These are phyloP conservation scores for Cotesia vestalis DNA, from an alignment of 1,140 invertebrate genomes.

Conservation along the genomic window DNA sequence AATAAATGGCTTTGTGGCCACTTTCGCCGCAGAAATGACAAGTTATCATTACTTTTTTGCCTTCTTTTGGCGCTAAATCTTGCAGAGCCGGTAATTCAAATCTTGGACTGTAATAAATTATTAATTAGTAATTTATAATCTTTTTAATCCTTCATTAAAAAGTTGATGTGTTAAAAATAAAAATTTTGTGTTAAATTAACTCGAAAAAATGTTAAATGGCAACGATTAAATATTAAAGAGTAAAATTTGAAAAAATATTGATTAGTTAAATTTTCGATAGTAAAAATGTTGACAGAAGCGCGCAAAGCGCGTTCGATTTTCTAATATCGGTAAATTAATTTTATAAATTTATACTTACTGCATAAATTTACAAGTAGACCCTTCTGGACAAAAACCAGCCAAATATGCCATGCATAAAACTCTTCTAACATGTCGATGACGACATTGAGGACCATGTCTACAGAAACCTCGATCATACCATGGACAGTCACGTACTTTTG, in stretches of 20 bases:
- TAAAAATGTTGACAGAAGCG: no score
- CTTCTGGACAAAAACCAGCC: constrained; percentile 96
- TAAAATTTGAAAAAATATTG: no score
- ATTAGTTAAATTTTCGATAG: no score
- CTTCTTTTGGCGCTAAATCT: constrained; percentile 81
- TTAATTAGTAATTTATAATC: constrained; percentile 5
- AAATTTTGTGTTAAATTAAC: no score
- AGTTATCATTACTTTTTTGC: constrained; percentile 83
- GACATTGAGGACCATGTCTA: constrained; percentile 95
- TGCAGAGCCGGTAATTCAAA: constrained; percentile 93
- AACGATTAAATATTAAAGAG: no score
- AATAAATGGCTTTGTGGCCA: constrained; percentile 94
- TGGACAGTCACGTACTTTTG: constrained; percentile 98
- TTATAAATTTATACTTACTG: constrained; percentile 78
- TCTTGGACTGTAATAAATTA: constrained; percentile 72
- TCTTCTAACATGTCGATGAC: constrained; percentile 94
- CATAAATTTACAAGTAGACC: constrained; percentile 94
- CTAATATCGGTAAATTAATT: no score
- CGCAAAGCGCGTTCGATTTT: no score
- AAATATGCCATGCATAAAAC: constrained; percentile 97
- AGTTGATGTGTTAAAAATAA: no score
- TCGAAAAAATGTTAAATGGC: no score
- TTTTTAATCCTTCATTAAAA: no score
- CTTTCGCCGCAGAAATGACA: constrained; percentile 97
- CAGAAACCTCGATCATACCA: constrained; percentile 99